Evolutionary conservation across 1,140 invertebrate genomes (phyloP), one percentile per base, ranked within the genome.

Genomic region (Drosophila lacertosa): DNA sequence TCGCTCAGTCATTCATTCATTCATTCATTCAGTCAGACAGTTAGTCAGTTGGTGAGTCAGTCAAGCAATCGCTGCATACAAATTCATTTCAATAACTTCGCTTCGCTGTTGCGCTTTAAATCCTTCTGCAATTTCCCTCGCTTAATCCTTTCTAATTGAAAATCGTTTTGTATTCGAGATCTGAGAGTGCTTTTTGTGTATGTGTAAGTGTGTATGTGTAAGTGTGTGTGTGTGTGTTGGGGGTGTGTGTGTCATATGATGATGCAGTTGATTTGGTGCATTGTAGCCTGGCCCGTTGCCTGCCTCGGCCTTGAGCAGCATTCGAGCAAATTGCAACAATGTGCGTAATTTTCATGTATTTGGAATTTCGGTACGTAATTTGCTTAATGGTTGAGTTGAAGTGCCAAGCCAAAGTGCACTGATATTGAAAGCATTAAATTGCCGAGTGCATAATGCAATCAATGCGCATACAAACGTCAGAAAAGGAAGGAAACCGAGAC

Each of bases 141-240:
- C 76, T 81, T 84, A 86, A 84, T 84, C 81, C 81, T 67, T 77
- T 84, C 81, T 84, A 84, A 84, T 84, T 84, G 81, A 77, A 84
- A 86, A 84, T 84, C 81, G 81, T 75, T 84, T 84, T 84, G 80
- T 73, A 67, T 66, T 75, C 59, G 26, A 65, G 47, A 39, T 35
- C 62, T 57, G 54, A 59, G 55, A 72, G 62, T 66, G 64, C 64
- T 67, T 67, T 72, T 45, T 26, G 15, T 69, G 26, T 42, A 35
- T 35, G 11, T 32, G 18, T 9, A 6, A 40, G 6, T 42, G 7
- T 48, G 6, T 65, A n/a, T n/a, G 4, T 32, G 13, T 45, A 20
- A 65, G 32, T 50, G 39, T 68, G 26, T 59, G 33, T 35, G 40
- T 26, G 29, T 51, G 32, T 35, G 39, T 24, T 35, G 35, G 10